Evolutionary conservation across 2,113 vertebrate genomes (phyloP), one percentile per base, ranked within the genome.

Genomic region (Callocephalon fimbriatum): DNA sequence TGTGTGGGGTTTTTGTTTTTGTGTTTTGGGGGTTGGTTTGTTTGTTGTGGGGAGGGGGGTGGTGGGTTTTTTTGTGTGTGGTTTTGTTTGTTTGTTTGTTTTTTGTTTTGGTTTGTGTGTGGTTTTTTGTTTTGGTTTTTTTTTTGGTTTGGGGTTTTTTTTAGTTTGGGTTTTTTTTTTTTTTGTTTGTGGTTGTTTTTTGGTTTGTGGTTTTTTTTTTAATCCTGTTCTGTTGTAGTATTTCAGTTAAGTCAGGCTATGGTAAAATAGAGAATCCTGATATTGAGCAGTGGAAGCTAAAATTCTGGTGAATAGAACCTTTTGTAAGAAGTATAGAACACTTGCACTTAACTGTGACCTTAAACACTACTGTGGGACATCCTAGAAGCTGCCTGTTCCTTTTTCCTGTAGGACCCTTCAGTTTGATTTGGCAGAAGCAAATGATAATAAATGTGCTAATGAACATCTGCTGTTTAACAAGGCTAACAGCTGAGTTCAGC

Each of bases 341-440:
- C 16, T 72, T 59, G 37, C 27, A 16, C 18, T 37, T 45, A 25
- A 20, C 45, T 42, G 3, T 38, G 67, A 35, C 77, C 59, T 74
- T 35, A 47, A 54, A 73, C 71, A 15, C n/a, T 71, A 45, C 67
- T 15, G 18, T 51, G 44, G 72, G n/a, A 6, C 4, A 1, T 9
- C 0, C 0, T 3, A 15, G 29, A 23, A 81, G 4, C 58, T 72
- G 35, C 7, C 5, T 47, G 0, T 12, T 42, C 56, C 56, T 50
- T 51, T 44, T 25, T 21, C 6, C 10, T 54, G 4, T n/a, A 56
- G 61, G 51, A 84, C 9, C 61, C 40, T 65, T 66, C 47, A 72
- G 11, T 23, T 89, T 84, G n/a, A 32, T 77, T 81, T 72, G 70
- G 61, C 48, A 65, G 40, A 51, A 82, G 10, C 4, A 68, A 87